Conservation (phyloP, 2,113 vertebrate genomes). For the Salvelinus fontinalis region DNA sequence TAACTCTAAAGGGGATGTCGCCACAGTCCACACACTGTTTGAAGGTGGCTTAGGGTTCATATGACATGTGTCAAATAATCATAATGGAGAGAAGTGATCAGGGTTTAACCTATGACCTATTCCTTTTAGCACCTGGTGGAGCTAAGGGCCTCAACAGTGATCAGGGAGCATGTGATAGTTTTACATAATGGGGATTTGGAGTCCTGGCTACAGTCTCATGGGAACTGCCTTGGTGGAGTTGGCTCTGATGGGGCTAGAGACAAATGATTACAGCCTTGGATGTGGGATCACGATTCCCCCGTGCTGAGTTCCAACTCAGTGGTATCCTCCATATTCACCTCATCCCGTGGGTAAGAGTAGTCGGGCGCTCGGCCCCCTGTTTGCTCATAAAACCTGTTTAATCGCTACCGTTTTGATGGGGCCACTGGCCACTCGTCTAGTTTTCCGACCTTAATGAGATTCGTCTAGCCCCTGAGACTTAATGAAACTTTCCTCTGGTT, state of each 20-base stretch:
- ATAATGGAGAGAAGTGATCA: neutral
- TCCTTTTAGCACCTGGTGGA: neutral
- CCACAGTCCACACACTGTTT: conserved; percentile 6
- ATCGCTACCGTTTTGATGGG: conserved; percentile 54
- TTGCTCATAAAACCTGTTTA: conserved; percentile 53
- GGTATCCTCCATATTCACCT: conserved; percentile 31
- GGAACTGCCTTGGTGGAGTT: too few relatives aligned
- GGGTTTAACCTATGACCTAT: neutral
- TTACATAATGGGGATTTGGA: conserved; percentile 32
- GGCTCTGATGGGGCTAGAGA: conserved; percentile 26
- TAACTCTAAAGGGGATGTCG: conserved; percentile 19
- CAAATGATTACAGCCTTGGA: conserved; percentile 36
- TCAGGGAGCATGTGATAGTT: conserved; percentile 23
- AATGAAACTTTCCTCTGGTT: conserved; percentile 36
- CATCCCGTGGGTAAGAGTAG: conserved; percentile 39
- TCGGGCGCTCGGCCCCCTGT: conserved; percentile 17
- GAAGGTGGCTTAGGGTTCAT: conserved; percentile 23
- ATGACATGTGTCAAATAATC: conserved; percentile 16
- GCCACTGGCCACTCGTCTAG: conserved; percentile 40
- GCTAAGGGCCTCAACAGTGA: conserved; percentile 19
- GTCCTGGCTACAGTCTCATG: neutral
- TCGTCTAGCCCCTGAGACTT: conserved; percentile 20
- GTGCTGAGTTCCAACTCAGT: conserved; percentile 24
- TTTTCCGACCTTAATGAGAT: conserved; percentile 51
- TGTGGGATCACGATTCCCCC: conserved; percentile 36